Evolutionary conservation across 37 sponge, comb jelly and placozoan genomes (phyloP).

Genomic region (Bolinopsis microptera): DNA sequence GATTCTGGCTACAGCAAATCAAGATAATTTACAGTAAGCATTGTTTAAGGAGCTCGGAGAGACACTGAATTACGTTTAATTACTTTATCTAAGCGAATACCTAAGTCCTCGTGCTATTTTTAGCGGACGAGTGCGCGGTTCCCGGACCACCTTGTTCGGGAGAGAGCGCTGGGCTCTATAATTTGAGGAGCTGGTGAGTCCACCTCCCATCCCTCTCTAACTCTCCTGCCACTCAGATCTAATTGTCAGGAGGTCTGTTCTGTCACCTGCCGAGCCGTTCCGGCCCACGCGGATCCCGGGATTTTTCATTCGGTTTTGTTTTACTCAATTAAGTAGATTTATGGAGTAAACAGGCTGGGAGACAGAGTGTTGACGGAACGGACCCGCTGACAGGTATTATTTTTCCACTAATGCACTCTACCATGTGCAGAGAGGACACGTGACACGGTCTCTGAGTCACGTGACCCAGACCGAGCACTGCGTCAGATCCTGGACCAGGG

Average conservation of each 20-base stretch:
- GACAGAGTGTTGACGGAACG: neutral
- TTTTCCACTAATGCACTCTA: constrained; percentile 34
- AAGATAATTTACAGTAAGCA: constrained; percentile 13
- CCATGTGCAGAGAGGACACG: constrained; percentile 12
- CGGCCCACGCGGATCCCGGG: neutral
- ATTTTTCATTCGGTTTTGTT: neutral
- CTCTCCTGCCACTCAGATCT: neutral
- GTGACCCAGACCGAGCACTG: neutral
- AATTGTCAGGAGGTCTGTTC: neutral
- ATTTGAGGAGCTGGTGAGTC: neutral
- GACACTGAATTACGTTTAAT: constrained; percentile 54
- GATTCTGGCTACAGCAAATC: constrained; percentile 26
- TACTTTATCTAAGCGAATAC: constrained; percentile 45
- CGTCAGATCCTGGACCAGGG: neutral
- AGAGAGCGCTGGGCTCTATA: neutral
- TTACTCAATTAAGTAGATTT: constrained; percentile 37
- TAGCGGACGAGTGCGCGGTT: neutral
- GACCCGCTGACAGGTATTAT: constrained; percentile 45
- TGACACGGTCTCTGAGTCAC: neutral
- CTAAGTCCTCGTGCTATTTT: neutral
- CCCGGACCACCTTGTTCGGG: neutral
- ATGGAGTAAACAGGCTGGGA: neutral
- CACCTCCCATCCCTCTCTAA: neutral
- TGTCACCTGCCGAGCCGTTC: neutral
- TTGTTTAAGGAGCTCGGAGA: neutral